Base-by-base conservation (phyloP, 2,888 invertebrate genomes). In the Metalampra italica region DNA sequence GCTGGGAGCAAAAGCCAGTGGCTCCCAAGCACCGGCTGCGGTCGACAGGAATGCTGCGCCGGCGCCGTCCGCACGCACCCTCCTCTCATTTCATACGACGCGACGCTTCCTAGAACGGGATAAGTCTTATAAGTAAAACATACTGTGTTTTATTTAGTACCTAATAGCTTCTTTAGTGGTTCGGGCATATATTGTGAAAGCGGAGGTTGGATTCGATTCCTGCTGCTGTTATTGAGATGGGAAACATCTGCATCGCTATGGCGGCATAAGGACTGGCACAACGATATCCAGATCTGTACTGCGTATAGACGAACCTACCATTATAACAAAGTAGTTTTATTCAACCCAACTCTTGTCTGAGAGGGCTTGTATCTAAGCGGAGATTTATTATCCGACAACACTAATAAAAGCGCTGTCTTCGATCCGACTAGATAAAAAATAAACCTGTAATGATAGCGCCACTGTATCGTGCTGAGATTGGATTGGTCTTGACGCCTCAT, bases 21-120 rank as follows among this genome's bases (percentile, higher is more conserved):
- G 14, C 9, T 39, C 15, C 38, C 82, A 83, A 84, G 80, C 80
- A 80, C 71, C 76, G 82, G 75, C 72, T 86, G 86, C 73, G 86
- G 85, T 87, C 64, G 68, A 60, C 51, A 68, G 82, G 87, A 86
- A 87, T 87, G 85, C 66, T 54, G 68, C 64, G 72, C 62, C 62
- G 60, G 63, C 68, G 66, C 65, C 61, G 59, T 56, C 65, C 14
- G 45, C n/a, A 32, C 8, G 22, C 37, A 22, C 45, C 29, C 12
- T 50, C 47, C 52, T 76, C 75, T 73, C 75, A 76, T 81, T 80
- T 78, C 82, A 80, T 75, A 75, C 22, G 3, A 22, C 75, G 75
- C 22, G 3, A 22, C 75, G 75, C 75, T 84, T 84, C 83, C 75
- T 64, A 71, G 81, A 83, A 82, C n/a, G 73, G 69, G 72, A 22